Conservation (phyloP, 2,888 invertebrate genomes). For the Dryadula phaetusa region DNA sequence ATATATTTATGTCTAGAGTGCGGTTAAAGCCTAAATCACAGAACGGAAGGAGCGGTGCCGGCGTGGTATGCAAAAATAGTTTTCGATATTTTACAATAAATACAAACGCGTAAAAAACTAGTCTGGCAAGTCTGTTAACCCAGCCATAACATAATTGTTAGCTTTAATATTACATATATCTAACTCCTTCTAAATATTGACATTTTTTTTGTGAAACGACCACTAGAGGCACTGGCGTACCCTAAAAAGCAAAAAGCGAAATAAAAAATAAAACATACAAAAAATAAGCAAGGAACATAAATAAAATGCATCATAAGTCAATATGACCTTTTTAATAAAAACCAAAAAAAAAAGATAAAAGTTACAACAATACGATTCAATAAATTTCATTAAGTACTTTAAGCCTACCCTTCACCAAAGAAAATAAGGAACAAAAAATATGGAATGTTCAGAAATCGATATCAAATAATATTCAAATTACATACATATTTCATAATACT, state of each 20-base stretch:
- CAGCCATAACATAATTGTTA: conserved; percentile 58
- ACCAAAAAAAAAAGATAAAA: conserved; percentile 67
- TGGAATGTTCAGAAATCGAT: conserved; percentile 38
- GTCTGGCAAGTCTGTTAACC: conserved; percentile 40
- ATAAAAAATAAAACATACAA: background rate
- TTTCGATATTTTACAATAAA: conserved; percentile 54
- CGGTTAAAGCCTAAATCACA: conserved; percentile 78
- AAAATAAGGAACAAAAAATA: conserved; percentile 43
- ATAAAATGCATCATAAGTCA: conserved; percentile 62
- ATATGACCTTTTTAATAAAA: conserved; percentile 74
- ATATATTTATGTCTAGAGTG: conserved; percentile 62
- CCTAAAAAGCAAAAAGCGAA: conserved; percentile 42
- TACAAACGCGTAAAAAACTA: conserved; percentile 63
- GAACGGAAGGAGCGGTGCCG: conserved; percentile 77
- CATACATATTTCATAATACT: conserved; percentile 39
- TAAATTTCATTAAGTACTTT: conserved; percentile 64
- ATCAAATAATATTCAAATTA: conserved; percentile 44
- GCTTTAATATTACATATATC: conserved; percentile 54
- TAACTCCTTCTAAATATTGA: conserved; percentile 65
- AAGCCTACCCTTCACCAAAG: conserved; percentile 69
- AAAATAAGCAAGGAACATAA: conserved; percentile 50
- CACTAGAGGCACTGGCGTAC: conserved; percentile 63
- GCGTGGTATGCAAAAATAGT: conserved; percentile 76
- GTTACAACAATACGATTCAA: conserved; percentile 52
- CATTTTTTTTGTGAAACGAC: conserved; percentile 69